These are phyloP conservation scores for Axea sp. DNA, from an alignment of 2,888 invertebrate genomes.

Conservation along the genomic window DNA sequence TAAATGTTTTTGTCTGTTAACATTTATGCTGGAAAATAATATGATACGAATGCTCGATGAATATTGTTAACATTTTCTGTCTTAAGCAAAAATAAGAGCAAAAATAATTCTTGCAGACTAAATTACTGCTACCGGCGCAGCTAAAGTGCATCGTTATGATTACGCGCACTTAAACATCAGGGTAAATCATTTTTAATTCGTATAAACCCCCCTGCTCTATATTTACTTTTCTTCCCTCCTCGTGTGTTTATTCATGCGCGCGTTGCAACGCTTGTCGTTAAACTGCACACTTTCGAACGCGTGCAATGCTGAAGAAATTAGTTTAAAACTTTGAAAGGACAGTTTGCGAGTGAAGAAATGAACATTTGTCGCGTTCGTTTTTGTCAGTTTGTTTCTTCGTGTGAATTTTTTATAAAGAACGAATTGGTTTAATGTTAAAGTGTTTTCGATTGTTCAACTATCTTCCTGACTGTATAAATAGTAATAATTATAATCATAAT, in stretches of 20 bases:
- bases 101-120: constrained; percentile 20
- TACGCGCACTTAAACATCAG: constrained; percentile 24
- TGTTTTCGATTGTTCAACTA: no score
- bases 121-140: constrained; percentile 12
- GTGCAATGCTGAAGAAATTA: constrained; percentile 15
- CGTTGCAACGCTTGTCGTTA: constrained; percentile 19
- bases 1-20: no score
- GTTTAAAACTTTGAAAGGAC: constrained; percentile 15
- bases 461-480: no score
- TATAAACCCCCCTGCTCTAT: neutral
- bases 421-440: no score
- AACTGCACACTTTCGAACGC: constrained; percentile 16
- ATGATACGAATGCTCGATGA: no score
- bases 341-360: neutral
- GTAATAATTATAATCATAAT: no score
- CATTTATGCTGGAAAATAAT: no score
- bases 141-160: constrained; percentile 22
- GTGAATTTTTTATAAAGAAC: no score
- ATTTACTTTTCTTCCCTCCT: neutral
- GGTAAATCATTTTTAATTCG: constrained; percentile 42
- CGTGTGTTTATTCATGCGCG: constrained; percentile 1
- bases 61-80: no score
- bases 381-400: no score
- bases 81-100: constrained; percentile 13
- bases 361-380: neutral